Evolutionary conservation across 2,888 invertebrate genomes (phyloP).

Genomic region (Sceliomorpha sp.): DNA sequence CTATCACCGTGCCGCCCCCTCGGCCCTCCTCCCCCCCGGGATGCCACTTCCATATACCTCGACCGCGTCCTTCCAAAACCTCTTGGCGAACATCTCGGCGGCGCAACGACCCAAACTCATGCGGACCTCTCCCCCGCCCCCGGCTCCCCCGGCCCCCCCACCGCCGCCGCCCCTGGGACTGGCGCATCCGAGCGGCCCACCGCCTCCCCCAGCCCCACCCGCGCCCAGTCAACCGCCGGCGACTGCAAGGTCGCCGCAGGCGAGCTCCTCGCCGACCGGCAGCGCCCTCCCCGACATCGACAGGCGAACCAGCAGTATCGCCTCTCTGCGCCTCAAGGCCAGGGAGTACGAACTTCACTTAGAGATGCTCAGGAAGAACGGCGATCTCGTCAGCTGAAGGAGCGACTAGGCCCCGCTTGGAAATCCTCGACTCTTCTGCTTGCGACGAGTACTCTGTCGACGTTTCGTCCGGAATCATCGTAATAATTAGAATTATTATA

Average conservation of each 20-base stretch:
- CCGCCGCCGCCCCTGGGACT: slow-evolving; percentile 77
- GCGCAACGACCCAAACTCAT: slow-evolving; percentile 82
- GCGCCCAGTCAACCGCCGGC: slow-evolving; percentile 51
- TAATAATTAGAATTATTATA: too few relatives aligned
- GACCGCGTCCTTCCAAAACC: slow-evolving; percentile 89
- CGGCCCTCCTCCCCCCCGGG: slow-evolving; percentile 84
- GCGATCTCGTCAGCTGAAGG: slow-evolving; percentile 90
- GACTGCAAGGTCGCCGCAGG: slow-evolving; percentile 61
- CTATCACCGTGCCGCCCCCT: slow-evolving; percentile 84
- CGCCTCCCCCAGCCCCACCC: slow-evolving; percentile 82
- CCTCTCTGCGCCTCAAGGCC: slow-evolving; percentile 91
- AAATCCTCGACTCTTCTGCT: slow-evolving; percentile 17
- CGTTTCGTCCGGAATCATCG: slow-evolving; percentile 4
- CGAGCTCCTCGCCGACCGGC: slow-evolving; percentile 72
- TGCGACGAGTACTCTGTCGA: neutral
- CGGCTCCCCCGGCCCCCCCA: slow-evolving; percentile 77
- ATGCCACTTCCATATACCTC: slow-evolving; percentile 82
- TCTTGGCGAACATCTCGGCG: slow-evolving; percentile 89
- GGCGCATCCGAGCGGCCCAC: slow-evolving; percentile 63
- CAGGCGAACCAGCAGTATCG: slow-evolving; percentile 92
- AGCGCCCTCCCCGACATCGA: slow-evolving; percentile 86
- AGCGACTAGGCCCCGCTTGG: slow-evolving; percentile 21
- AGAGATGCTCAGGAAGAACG: slow-evolving; percentile 90
- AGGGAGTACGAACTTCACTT: slow-evolving; percentile 93
- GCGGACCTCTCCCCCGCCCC: slow-evolving; percentile 77